Evolutionary conservation across 2,113 vertebrate genomes (phyloP).

Genomic region (Agelaius tricolor): DNA sequence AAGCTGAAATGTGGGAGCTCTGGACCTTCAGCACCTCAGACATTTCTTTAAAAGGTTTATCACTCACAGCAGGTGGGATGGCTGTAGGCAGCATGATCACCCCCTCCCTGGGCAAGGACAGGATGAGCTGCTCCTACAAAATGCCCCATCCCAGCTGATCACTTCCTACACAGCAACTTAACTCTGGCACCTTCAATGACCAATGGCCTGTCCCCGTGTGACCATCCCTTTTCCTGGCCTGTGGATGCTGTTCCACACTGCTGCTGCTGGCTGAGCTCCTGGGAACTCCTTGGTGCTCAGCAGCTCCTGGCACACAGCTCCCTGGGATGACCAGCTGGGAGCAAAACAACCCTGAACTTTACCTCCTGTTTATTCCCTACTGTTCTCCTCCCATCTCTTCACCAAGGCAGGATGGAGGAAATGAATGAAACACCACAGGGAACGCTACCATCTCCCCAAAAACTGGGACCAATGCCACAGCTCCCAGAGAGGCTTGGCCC

Average conservation of each 20-base stretch:
- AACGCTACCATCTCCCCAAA: fast-evolving
- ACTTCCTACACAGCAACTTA: not conserved
- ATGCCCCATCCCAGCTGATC: not conserved
- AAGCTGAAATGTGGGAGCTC: fast-evolving
- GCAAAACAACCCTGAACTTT: not conserved
- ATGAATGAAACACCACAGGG: not conserved
- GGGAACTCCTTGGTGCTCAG: not conserved
- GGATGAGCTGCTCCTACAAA: not conserved
- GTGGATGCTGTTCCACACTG: not conserved
- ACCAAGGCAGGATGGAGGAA: not conserved
- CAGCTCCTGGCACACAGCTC: not conserved
- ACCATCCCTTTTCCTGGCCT: not conserved
- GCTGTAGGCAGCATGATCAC: not conserved
- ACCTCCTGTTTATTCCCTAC: not conserved
- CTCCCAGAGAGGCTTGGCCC: not conserved
- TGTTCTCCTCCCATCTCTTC: not conserved
- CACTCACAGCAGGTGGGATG: not conserved
- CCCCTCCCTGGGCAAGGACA: not conserved
- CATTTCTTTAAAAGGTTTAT: not conserved
- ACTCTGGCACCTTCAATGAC: not conserved
- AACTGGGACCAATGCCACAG: not conserved
- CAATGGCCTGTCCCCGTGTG: not conserved
- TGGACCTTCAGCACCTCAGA: not conserved
- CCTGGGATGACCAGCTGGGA: not conserved
- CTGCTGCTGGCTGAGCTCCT: not conserved